phyloP scores from a whole-genome alignment of 2,888 invertebrate species.

The Tanaodytes sp. region DNA sequence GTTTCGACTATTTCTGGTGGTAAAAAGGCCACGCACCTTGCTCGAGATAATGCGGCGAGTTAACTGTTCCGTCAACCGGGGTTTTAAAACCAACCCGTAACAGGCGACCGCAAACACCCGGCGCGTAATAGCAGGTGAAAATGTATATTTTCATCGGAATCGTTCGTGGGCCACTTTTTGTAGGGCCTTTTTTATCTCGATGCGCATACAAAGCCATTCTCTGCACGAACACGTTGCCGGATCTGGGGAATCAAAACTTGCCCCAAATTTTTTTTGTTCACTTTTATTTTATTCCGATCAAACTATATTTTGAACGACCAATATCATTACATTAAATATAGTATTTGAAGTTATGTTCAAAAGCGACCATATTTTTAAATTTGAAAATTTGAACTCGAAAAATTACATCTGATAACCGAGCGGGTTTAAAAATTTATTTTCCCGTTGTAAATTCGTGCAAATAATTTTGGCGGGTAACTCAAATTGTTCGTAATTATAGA shows the following conservation, averaged over 20 bases:
- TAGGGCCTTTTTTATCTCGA: not conserved
- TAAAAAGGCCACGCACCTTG: conserved; percentile 60
- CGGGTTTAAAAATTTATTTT: no score
- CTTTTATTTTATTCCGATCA: no score
- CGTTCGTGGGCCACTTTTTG: conserved; percentile 18
- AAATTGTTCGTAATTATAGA: no score
- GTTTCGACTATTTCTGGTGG: conserved; percentile 25
- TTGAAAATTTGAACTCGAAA: no score
- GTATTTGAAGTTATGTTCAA: no score
- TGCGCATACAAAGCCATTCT: conserved; percentile 2
- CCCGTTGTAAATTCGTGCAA: no score
- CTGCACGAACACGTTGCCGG: not conserved
- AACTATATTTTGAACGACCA: no score
- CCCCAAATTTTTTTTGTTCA: no score
- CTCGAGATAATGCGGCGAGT: conserved; percentile 56
- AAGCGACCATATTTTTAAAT: no score
- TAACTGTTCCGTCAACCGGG: conserved; percentile 42
- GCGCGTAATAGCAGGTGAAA: conserved; percentile 44
- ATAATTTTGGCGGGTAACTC: no score
- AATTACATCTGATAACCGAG: no score
- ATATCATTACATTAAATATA: no score
- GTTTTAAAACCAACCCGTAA: conserved; percentile 38
- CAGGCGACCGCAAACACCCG: conserved; percentile 41
- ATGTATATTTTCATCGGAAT: conserved; percentile 33
- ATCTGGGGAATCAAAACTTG: conserved; percentile 1